phyloP scores from a whole-genome alignment of 1,140 invertebrate genomes.

The Hestina assimilis region DNA sequence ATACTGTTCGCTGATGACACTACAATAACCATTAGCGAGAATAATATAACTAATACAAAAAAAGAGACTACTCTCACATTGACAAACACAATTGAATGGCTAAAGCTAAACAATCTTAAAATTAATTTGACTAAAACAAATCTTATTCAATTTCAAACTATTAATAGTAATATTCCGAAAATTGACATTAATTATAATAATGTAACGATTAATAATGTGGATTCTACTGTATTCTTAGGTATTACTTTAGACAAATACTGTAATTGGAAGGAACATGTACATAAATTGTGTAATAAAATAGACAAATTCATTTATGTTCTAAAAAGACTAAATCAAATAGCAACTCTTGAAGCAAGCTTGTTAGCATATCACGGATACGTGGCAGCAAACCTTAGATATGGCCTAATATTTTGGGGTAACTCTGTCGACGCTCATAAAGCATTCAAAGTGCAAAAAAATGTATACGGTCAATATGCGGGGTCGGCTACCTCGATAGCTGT shows the following conservation, averaged over 20 bases:
- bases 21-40: too few relatives aligned
- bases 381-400: slow-evolving; percentile 7
- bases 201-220: background rate
- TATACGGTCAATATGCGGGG: background rate
- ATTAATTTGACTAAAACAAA: background rate
- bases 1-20: too few relatives aligned
- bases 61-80: background rate
- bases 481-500: slow-evolving; percentile 2
- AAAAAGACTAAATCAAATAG: background rate
- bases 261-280: slow-evolving; percentile 4
- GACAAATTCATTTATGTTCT: slow-evolving; percentile 9
- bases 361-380: slow-evolving; percentile 8
- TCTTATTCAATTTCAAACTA: background rate
- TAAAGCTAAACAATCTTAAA: background rate
- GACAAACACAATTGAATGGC: background rate
- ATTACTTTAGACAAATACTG: background rate
- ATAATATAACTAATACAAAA: background rate
- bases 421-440: background rate
- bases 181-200: background rate
- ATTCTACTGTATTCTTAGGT: background rate
- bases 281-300: slow-evolving; percentile 6
- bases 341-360: background rate
- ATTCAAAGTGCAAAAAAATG: slow-evolving; percentile 4
- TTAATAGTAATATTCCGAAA: background rate
- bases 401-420: background rate